phyloP scores from a whole-genome alignment of 2,888 invertebrate species.

The Thumatha senex region DNA sequence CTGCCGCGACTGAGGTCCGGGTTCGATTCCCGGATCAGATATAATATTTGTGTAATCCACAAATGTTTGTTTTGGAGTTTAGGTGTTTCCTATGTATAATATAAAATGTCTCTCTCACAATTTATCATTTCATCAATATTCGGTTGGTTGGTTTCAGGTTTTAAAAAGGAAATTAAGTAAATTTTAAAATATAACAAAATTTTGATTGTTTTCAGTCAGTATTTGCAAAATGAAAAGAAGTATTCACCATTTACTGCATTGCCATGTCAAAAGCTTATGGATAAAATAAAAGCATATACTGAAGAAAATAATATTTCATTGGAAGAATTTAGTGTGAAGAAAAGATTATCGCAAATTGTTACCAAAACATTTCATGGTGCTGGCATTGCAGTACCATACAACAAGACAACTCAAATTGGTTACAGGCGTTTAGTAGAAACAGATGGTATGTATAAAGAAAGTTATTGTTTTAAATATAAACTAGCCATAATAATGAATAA shows the following conservation, averaged over 20 bases:
- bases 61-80: too few species aligned
- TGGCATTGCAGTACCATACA: slow-evolving; percentile 93
- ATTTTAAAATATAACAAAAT: too few species aligned
- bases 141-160: too few species aligned
- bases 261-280: slow-evolving; percentile 83
- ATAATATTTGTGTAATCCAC: too few species aligned
- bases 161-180: too few species aligned
- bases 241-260: slow-evolving; percentile 86
- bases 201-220: slow-evolving; percentile 54
- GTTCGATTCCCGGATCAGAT: too few species aligned
- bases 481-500: too few species aligned
- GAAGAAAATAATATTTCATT: slow-evolving; percentile 83
- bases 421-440: slow-evolving; percentile 90
- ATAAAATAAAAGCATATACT: slow-evolving; percentile 85
- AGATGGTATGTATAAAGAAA: slow-evolving; percentile 71
- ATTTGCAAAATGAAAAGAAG: slow-evolving; percentile 80
- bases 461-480: too few species aligned
- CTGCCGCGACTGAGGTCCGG: too few species aligned
- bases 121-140: neutral
- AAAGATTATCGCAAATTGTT: slow-evolving; percentile 84
- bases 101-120: too few species aligned
- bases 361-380: slow-evolving; percentile 90
- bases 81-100: too few species aligned
- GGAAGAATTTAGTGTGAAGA: slow-evolving; percentile 82
- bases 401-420: slow-evolving; percentile 91